phyloP scores from a whole-genome alignment of 2,113 vertebrate genomes.

The Eulacestoma nigropectus region DNA sequence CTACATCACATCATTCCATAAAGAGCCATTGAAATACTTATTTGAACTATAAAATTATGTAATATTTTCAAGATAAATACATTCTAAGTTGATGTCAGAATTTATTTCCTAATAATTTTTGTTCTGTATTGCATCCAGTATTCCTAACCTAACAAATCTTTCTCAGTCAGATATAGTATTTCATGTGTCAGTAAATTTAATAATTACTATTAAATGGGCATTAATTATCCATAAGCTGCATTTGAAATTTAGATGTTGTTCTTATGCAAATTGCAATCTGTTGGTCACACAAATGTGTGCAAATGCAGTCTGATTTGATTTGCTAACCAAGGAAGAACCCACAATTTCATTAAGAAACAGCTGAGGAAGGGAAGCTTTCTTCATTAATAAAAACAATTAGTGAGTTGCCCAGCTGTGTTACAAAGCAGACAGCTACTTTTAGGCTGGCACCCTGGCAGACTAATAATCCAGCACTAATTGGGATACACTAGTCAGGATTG shows the following conservation, averaged over 20 bases:
- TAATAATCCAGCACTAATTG: conserved; percentile 31
- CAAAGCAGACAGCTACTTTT: not conserved
- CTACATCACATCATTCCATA: not conserved
- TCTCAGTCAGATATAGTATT: not conserved
- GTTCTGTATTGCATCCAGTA: not conserved
- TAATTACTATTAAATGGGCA: not conserved
- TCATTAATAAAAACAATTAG: conserved; percentile 74
- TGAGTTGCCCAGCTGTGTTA: conserved; percentile 35
- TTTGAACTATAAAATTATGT: not conserved
- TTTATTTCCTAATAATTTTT: not conserved
- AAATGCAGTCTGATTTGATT: conserved; percentile 37
- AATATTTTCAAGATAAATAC: not conserved
- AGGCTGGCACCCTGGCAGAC: not conserved
- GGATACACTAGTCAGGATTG: not conserved
- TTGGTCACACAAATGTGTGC: conserved; percentile 1
- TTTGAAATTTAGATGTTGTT: not conserved
- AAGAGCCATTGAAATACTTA: not conserved
- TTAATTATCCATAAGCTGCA: not conserved
- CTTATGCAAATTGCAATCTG: not conserved
- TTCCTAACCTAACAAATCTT: not conserved
- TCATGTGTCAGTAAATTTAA: not conserved
- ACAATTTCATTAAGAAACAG: conserved; percentile 51
- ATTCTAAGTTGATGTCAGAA: not conserved
- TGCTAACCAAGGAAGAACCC: conserved; percentile 16
- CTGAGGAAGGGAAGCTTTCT: conserved; percentile 44